Conservation (phyloP, 2,797 vertebrate species). For the Falco columbarius region DNA sequence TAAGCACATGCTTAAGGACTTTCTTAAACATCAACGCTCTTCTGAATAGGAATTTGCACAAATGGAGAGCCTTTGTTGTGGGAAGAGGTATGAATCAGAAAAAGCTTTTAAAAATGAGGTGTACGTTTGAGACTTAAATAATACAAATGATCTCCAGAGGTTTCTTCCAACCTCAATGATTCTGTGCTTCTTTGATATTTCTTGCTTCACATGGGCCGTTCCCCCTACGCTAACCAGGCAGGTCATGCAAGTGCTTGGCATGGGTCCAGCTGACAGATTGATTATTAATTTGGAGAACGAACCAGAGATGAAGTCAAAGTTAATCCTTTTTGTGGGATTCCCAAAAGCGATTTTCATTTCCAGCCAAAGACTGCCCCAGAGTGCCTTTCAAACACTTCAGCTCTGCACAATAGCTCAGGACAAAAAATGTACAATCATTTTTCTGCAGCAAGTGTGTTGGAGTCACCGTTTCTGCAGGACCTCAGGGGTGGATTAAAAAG, state of each 20-base stretch:
- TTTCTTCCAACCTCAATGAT: neutral
- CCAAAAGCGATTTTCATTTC: constrained; percentile 73
- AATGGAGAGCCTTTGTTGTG: neutral
- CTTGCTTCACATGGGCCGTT: neutral
- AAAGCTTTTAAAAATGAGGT: neutral
- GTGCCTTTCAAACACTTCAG: constrained; percentile 14
- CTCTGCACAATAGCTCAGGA: neutral
- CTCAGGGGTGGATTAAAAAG: neutral
- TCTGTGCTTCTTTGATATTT: neutral
- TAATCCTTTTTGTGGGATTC: constrained; percentile 68
- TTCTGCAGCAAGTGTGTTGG: neutral
- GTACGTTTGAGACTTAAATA: neutral
- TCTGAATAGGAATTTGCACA: neutral
- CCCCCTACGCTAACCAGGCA: neutral
- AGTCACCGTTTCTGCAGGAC: neutral
- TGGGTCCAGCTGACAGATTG: constrained; percentile 20
- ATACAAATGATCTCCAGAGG: accelerated
- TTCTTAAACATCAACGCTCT: neutral
- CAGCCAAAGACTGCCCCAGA: constrained; percentile 48
- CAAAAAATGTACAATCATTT: neutral
- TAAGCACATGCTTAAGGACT: constrained; percentile 31
- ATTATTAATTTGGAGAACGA: constrained; percentile 70
- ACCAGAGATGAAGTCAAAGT: constrained; percentile 63
- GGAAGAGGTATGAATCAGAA: neutral
- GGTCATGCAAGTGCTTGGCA: constrained; percentile 30